phyloP scores from a whole-genome alignment of 2,113 vertebrate genomes.

The Sminthopsis crassicaudata region DNA sequence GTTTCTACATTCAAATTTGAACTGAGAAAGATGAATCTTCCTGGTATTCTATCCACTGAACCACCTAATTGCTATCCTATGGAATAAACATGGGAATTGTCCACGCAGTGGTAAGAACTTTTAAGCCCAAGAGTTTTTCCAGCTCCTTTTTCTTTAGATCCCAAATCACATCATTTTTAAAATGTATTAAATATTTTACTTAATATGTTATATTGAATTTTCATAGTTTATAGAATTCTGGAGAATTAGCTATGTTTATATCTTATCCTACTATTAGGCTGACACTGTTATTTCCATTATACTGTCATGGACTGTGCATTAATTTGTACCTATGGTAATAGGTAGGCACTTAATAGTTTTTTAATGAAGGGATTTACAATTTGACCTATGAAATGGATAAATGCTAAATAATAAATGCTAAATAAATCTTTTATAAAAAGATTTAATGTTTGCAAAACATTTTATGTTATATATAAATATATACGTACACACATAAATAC shows the following conservation, averaged over 20 bases:
- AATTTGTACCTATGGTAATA: background rate
- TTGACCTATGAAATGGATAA: background rate
- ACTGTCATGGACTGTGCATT: background rate
- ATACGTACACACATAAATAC: background rate
- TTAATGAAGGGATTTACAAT: background rate
- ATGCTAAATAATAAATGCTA: background rate
- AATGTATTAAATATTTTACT: background rate
- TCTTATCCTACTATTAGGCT: background rate
- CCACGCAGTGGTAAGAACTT: fast-evolving
- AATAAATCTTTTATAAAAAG: too few species aligned
- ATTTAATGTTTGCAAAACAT: background rate
- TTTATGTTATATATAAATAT: background rate
- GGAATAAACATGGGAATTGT: background rate
- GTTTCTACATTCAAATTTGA: background rate
- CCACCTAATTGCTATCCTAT: background rate
- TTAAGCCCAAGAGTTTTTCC: background rate
- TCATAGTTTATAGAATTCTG: background rate
- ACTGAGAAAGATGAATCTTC: background rate
- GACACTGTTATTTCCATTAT: background rate
- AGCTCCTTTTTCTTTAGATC: background rate
- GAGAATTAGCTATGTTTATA: background rate
- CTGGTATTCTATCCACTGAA: background rate
- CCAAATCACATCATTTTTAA: background rate
- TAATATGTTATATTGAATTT: background rate
- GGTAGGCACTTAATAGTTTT: background rate